These are phyloP conservation scores for Sebastes baramenuke DNA, from an alignment of 2,797 vertebrate species.

Conservation along the genomic window DNA sequence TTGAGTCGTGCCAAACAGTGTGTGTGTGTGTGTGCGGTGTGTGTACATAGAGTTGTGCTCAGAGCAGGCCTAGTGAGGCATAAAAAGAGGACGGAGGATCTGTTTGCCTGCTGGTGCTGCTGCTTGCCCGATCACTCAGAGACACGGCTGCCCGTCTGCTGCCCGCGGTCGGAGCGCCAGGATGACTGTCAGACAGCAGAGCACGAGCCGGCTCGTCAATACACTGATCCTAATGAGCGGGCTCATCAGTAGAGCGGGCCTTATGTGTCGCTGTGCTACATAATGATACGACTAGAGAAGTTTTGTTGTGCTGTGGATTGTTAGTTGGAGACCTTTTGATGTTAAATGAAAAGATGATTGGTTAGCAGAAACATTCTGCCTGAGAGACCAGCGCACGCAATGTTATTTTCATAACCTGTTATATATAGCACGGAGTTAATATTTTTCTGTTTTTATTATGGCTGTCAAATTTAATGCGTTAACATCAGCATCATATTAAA, in stretches of 20 bases:
- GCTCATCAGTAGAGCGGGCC: conserved; percentile 38
- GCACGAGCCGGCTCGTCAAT: conserved; percentile 49
- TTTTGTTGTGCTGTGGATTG: background rate
- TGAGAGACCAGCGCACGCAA: background rate
- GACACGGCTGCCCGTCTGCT: conserved; percentile 40
- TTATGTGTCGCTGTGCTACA: conserved; percentile 18
- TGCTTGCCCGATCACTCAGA: conserved; percentile 47
- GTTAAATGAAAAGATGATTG: conserved; percentile 18
- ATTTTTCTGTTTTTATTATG: too few relatives aligned
- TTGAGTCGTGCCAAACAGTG: conserved; percentile 39
- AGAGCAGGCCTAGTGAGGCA: conserved; percentile 45
- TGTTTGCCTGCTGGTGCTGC: conserved; percentile 53
- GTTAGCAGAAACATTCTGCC: background rate
- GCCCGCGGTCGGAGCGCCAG: conserved; percentile 24
- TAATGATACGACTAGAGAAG: conserved; percentile 5
- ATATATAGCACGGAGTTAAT: background rate
- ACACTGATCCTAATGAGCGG: conserved; percentile 59
- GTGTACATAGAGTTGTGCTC: conserved; percentile 36
- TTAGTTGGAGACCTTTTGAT: conserved; percentile 11
- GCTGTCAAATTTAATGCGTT: too few relatives aligned
- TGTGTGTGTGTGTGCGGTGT: background rate
- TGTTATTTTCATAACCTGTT: background rate
- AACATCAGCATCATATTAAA: too few relatives aligned
- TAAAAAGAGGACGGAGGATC: conserved; percentile 51
- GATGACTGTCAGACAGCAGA: conserved; percentile 39